Percentiles rank a stretch among this genome's conserved stretches.
Conservation (phyloP, 1,140 invertebrate genomes). For the Eupristina koningsbergeri region DNA sequence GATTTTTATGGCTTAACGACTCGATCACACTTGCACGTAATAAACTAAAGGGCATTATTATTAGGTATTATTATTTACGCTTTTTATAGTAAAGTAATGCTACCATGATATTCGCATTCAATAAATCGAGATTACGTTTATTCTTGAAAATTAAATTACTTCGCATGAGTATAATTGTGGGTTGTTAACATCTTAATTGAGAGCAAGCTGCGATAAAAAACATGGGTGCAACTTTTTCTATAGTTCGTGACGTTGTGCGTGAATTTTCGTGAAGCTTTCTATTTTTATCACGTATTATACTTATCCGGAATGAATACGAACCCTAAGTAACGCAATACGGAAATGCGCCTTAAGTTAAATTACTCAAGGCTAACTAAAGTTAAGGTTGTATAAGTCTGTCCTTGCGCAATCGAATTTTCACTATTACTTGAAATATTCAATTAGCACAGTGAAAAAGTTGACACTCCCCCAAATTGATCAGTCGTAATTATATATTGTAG, state of each 20-base stretch:
- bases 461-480: background rate
- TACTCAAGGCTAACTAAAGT: background rate
- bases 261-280: background rate
- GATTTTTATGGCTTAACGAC: background rate
- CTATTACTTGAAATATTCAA: background rate
- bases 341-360: background rate
- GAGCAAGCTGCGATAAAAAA: background rate
- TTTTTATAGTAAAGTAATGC: too few species aligned
- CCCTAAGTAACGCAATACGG: background rate
- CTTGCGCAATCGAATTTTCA: background rate
- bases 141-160: background rate
- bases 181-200: background rate
- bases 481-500: background rate
- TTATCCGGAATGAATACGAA: background rate
- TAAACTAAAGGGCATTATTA: background rate
- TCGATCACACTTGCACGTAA: background rate
- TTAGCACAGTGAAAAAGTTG: background rate
- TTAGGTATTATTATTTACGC: background rate
- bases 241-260: background rate
- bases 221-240: background rate
- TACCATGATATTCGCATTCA: too few species aligned
- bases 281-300: background rate
- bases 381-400: background rate
- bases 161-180: background rate
- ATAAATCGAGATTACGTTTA: background rate